Percentiles rank a stretch among this genome's conserved stretches.
Conservation (phyloP, 2,888 invertebrate genomes). For the Tinea trinotella region DNA sequence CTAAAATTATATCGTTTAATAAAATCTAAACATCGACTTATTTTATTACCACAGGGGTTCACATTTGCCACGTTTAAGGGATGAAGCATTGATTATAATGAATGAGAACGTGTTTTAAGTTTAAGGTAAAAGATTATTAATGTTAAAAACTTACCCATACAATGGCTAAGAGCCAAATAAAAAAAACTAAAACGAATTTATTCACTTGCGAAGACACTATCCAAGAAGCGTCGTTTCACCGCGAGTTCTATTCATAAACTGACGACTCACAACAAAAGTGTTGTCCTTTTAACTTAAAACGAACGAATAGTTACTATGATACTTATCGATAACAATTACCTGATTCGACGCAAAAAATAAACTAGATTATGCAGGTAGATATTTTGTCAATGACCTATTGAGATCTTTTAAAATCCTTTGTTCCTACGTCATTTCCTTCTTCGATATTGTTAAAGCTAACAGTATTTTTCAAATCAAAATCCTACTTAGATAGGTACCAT, state of each 20-base stretch:
- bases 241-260: slow-evolving; percentile 54
- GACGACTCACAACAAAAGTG: slow-evolving; percentile 25
- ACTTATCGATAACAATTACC: no score
- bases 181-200: slow-evolving; percentile 65
- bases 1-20: no score
- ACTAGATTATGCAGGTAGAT: no score
- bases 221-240: slow-evolving; percentile 38
- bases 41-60: not conserved
- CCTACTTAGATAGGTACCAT: no score
- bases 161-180: slow-evolving; percentile 74
- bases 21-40: not conserved
- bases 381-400: no score
- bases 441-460: no score
- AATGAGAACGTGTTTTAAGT: not conserved
- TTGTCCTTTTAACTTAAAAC: not conserved
- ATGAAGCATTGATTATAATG: not conserved
- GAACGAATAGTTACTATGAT: not conserved
- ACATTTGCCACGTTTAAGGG: not conserved
- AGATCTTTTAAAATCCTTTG: no score
- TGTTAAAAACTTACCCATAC: slow-evolving; percentile 62
- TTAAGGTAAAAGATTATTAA: not conserved
- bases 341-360: no score
- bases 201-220: slow-evolving; percentile 55
- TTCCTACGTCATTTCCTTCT: no score
- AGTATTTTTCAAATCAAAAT: no score